These are phyloP conservation scores for Drosophila phalerata DNA, from an alignment of 2,888 invertebrate species.

Conservation along the genomic window DNA sequence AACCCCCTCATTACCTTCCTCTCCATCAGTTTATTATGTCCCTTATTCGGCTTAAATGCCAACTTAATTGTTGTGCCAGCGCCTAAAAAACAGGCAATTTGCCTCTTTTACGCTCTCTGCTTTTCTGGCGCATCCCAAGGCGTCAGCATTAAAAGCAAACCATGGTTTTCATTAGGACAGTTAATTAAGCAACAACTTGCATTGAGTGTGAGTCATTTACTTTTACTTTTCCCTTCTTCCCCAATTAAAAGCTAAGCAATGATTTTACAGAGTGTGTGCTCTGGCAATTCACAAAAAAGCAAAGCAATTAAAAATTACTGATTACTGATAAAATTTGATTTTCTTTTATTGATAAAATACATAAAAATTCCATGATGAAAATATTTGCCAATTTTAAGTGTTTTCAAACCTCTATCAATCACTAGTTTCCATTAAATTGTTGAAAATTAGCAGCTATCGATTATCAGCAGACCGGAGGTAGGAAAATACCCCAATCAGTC, in stretches of 20 bases:
- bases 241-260: slow-evolving; percentile 2
- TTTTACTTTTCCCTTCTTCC: neutral
- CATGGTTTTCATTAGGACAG: slow-evolving; percentile 69
- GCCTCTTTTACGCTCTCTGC: slow-evolving; percentile 57
- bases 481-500: neutral
- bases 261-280: no score
- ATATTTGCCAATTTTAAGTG: neutral
- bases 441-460: neutral
- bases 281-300: neutral
- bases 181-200: slow-evolving; percentile 71
- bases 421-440: neutral
- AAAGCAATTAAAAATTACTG: slow-evolving; percentile 26
- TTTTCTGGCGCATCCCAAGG: slow-evolving; percentile 38
- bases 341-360: neutral
- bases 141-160: slow-evolving; percentile 55
- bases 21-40: slow-evolving; percentile 32
- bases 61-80: slow-evolving; percentile 75
- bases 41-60: slow-evolving; percentile 69
- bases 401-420: neutral
- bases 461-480: neutral
- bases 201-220: slow-evolving; percentile 55
- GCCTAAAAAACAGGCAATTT: slow-evolving; percentile 70
- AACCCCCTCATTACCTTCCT: slow-evolving; percentile 4
- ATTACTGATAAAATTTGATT: neutral
- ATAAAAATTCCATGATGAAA: no score